Evolutionary conservation across 2,888 invertebrate genomes (phyloP).

Genomic region (Thumatha senex): DNA sequence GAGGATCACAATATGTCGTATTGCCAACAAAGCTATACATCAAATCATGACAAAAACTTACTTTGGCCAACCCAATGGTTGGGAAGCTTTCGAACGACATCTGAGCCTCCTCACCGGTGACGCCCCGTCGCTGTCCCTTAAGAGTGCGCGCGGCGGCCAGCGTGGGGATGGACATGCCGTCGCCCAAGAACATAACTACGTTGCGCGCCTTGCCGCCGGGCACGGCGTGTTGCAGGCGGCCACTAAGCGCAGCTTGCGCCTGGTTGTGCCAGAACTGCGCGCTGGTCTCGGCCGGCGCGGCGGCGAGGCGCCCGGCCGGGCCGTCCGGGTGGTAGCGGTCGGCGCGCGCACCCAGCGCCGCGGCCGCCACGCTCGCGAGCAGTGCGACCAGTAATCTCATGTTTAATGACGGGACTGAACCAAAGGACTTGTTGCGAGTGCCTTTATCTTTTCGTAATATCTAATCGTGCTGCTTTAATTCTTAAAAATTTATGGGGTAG

Average conservation of each 20-base stretch:
- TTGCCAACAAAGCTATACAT: too few species aligned
- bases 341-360: slow-evolving; percentile 15
- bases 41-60: slow-evolving; percentile 35
- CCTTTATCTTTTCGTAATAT: slow-evolving; percentile 1
- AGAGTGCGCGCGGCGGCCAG: slow-evolving; percentile 86
- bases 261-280: slow-evolving; percentile 71
- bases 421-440: background rate
- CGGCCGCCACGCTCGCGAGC: slow-evolving; percentile 27
- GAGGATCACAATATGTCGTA: too few species aligned
- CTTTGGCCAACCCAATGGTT: slow-evolving; percentile 85
- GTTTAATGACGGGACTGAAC: background rate
- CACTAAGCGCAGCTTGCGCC: slow-evolving; percentile 54
- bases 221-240: slow-evolving; percentile 54
- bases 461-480: background rate
- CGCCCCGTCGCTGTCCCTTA: slow-evolving; percentile 82
- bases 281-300: background rate
- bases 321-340: slow-evolving; percentile 10
- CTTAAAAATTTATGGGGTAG: background rate
- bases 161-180: slow-evolving; percentile 89
- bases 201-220: slow-evolving; percentile 66
- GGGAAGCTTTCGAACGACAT: slow-evolving; percentile 86
- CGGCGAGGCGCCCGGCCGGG: background rate
- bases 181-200: slow-evolving; percentile 88
- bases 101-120: slow-evolving; percentile 83
- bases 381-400: slow-evolving; percentile 1